A percentile compares a stretch with the other conserved stretches of the same genome.
phyloP scores from a whole-genome alignment of 1,140 invertebrate species.

The Heliconius melpomene region DNA sequence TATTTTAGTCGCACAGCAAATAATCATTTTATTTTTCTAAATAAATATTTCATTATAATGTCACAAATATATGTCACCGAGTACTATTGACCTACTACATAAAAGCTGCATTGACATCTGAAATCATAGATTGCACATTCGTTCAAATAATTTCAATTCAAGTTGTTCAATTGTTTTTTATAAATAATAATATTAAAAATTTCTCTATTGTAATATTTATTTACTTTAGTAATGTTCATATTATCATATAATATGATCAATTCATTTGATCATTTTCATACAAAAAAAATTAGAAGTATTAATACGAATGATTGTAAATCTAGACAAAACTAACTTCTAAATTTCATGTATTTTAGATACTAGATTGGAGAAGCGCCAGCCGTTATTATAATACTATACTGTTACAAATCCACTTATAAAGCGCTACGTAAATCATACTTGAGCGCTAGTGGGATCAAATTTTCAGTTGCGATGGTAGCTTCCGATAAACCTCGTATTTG shows the following conservation, averaged over 20 bases:
- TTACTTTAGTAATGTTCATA: background rate
- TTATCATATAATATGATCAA: too few species aligned
- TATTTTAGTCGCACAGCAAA: background rate
- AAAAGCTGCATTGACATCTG: background rate
- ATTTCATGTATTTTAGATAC: slow-evolving; percentile 28
- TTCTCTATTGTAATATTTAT: too few species aligned
- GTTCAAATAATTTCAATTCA: background rate
- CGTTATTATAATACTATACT: slow-evolving; percentile 40
- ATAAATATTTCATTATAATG: too few species aligned
- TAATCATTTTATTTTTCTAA: background rate
- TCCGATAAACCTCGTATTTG: slow-evolving; percentile 39
- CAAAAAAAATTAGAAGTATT: background rate
- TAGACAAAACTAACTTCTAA: slow-evolving; percentile 20
- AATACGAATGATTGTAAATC: background rate
- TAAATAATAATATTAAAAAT: too few species aligned
- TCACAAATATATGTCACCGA: too few species aligned
- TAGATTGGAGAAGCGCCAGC: slow-evolving; percentile 33
- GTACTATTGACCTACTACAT: background rate
- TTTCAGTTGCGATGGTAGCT: slow-evolving; percentile 42
- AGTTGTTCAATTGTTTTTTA: too few species aligned
- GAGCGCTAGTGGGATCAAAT: slow-evolving; percentile 44
- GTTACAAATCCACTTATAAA: slow-evolving; percentile 44
- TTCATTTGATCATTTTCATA: background rate
- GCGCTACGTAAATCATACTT: slow-evolving; percentile 43
- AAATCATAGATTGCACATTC: background rate